Conservation (phyloP, 1,140 invertebrate species). For the Stratiolaelaps scimitus region DNA sequence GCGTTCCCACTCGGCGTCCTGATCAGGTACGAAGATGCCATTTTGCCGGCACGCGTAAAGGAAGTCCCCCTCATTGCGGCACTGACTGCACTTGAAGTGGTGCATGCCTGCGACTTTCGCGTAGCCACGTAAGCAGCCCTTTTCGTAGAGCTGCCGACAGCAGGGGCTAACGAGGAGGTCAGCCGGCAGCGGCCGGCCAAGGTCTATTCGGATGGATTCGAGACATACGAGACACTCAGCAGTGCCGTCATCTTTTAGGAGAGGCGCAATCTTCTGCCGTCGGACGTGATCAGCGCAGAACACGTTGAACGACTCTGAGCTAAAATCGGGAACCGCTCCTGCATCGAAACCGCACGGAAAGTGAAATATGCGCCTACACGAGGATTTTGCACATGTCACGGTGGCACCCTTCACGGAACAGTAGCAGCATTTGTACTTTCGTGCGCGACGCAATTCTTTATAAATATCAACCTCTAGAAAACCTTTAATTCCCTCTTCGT, state of each 20-base stretch:
- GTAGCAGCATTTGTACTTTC: not conserved
- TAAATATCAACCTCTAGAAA: not conserved
- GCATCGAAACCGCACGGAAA: constrained; percentile 9
- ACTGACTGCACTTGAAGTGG: not conserved
- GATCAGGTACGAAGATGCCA: constrained; percentile 17
- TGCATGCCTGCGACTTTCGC: not conserved
- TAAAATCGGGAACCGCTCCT: not conserved
- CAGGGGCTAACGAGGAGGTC: no score
- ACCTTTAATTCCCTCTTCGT: constrained; percentile 19
- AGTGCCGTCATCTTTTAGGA: no score
- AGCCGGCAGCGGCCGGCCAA: no score
- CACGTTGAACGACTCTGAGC: not conserved
- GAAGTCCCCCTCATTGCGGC: not conserved
- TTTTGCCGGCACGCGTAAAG: not conserved
- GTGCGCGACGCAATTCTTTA: not conserved
- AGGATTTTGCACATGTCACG: not conserved
- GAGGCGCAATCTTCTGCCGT: no score
- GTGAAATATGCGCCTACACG: not conserved
- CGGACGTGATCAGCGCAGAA: not conserved
- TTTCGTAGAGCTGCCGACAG: no score
- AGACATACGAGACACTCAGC: no score
- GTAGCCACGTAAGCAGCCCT: no score
- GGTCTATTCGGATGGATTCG: no score
- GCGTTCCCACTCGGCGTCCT: constrained; percentile 23
- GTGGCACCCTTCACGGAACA: not conserved